Percentiles rank a stretch among this genome's conserved stretches.
These are phyloP conservation scores for Allophyes oxyacanthae DNA, from an alignment of 2,888 invertebrate genomes.

Conservation along the genomic window DNA sequence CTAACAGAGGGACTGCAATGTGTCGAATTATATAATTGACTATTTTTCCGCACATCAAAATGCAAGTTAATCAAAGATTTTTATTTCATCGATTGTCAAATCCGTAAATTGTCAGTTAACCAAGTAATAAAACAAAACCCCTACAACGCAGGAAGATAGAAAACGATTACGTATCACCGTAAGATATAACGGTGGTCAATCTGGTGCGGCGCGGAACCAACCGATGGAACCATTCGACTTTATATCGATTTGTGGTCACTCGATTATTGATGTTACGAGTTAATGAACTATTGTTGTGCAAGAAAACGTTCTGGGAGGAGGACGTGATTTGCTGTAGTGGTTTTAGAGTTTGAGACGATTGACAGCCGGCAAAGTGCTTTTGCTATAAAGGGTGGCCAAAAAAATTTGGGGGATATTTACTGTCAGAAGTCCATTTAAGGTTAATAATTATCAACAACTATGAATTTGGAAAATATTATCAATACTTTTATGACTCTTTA, in stretches of 20 bases:
- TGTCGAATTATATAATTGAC: too few relatives aligned
- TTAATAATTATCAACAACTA: too few relatives aligned
- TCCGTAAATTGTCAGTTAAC: constrained; percentile 1
- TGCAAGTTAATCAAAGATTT: background rate
- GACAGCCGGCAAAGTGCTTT: too few relatives aligned
- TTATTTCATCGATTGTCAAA: background rate
- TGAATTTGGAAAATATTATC: too few relatives aligned
- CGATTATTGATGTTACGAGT: constrained; percentile 24
- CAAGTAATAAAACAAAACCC: constrained; percentile 6
- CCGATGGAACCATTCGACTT: constrained; percentile 43
- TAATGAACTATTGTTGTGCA: constrained; percentile 48
- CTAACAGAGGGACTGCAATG: too few relatives aligned
- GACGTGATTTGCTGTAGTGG: background rate
- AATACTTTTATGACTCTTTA: too few relatives aligned
- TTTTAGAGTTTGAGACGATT: background rate
- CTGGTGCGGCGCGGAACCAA: constrained; percentile 49
- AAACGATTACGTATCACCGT: constrained; percentile 23
- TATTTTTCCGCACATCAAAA: too few relatives aligned
- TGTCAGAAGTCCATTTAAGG: too few relatives aligned
- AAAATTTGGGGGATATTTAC: too few relatives aligned
- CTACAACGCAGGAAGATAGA: constrained; percentile 1
- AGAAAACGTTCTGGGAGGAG: constrained; percentile 8
- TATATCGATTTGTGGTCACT: constrained; percentile 54
- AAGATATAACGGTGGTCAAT: constrained; percentile 47
- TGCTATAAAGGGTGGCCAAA: too few relatives aligned